Evolutionary conservation across 2,888 invertebrate species (phyloP).

Genomic region (Diachrysia chrysitis): DNA sequence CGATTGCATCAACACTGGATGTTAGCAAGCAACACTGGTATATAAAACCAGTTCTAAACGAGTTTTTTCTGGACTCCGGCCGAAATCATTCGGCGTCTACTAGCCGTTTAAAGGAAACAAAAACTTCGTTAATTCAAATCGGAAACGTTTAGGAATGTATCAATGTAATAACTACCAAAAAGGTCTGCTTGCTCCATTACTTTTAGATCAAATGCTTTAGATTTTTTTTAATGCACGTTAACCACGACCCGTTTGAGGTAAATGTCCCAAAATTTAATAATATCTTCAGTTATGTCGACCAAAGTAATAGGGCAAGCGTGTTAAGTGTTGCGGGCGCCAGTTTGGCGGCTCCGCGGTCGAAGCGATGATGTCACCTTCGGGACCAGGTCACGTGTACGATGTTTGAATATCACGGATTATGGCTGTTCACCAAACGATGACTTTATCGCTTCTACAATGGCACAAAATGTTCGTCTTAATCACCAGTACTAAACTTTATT

Average conservation of each 20-base stretch:
- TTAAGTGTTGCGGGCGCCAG: constrained; percentile 64
- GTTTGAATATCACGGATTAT: constrained; percentile 60
- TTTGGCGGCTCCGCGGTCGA: constrained; percentile 58
- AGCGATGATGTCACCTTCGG: constrained; percentile 67
- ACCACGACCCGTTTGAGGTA: too few species aligned
- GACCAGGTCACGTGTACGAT: constrained; percentile 60
- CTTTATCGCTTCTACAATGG: constrained; percentile 51
- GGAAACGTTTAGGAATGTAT: constrained; percentile 31
- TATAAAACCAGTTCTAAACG: constrained; percentile 57
- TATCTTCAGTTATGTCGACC: constrained; percentile 21
- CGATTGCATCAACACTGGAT: constrained; percentile 63
- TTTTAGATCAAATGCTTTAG: neutral
- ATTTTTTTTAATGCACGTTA: neutral
- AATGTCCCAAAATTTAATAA: constrained; percentile 20
- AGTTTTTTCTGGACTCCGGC: constrained; percentile 51
- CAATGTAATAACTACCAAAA: constrained; percentile 7
- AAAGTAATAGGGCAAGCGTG: constrained; percentile 52
- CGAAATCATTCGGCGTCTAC: constrained; percentile 34
- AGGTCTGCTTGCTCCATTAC: neutral
- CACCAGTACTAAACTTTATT: constrained; percentile 36
- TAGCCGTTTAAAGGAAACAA: constrained; percentile 41
- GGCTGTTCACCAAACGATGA: constrained; percentile 47
- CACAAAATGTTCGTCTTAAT: constrained; percentile 34
- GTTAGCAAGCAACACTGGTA: constrained; percentile 61
- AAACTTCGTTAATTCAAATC: constrained; percentile 30